Base-by-base conservation (phyloP, 2,113 vertebrate genomes). In the Clarias batrachus region DNA sequence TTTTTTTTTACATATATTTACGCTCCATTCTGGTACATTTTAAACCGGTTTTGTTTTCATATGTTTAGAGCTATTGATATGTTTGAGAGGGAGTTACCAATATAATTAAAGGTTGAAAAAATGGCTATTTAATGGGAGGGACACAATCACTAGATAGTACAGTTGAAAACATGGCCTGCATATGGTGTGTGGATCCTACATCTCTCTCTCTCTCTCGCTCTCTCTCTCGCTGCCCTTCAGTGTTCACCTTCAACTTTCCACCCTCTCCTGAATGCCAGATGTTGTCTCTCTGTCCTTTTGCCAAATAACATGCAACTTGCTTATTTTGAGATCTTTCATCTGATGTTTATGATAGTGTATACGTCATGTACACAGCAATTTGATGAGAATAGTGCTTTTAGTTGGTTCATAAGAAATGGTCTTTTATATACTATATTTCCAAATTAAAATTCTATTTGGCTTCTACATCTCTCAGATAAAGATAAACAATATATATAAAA, bases 171-270 rank as follows among this genome's bases (percentile, higher is more conserved):
- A 54, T 17, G 23, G 48, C 23, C 37, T 52, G 13, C 41, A 52
- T 52, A 76, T 76, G 10, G 54, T 2, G 23, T 25, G 21, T 52
- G 21, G 21, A 12, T n/a, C n/a, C 19, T 63, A 21, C 21, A 21
- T 0, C 62, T 63, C 25, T 66, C 23, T n/a, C 25, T n/a, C 48
- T 19, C 33, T 41, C 14, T 41, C 8, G 3, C 17, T 19, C 41
- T 13, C 33, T 27, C 17, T 54, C 41, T 73, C 30, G 23, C 66
- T 59, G 12, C 33, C 21, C 25, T 19, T 90, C 82, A 86, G 68
- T 90, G 27, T 30, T 90, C 70, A 86, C 87, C 73, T 87, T 90
- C 85, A 88, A 85, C 85, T 82, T 82, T 88, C 37, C 73, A 59
- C 83, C 54, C 13, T 48, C 54, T 59, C 12, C 54, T 25, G 11